Evolutionary conservation across 2,888 invertebrate genomes (phyloP), one percentile per base, ranked within the genome.

Genomic region (Macrophya alboannulata): DNA sequence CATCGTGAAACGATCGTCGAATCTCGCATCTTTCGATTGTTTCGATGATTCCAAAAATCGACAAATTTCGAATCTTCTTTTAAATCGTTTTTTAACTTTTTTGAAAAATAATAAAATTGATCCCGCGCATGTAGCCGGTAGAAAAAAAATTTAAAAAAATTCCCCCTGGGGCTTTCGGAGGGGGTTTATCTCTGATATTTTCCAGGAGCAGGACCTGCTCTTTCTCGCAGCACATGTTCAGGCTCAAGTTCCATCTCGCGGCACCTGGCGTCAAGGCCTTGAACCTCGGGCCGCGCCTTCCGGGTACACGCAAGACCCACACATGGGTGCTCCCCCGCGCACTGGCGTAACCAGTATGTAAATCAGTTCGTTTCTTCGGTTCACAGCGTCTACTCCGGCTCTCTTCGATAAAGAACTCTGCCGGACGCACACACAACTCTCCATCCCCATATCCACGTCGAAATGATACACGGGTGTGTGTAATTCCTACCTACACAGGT

Each of bases 181-280:
- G 77, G 77, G 55, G n/a, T 37, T 77, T 77, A 51, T 77, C 77
- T 77, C n/a, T 77, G 77, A 77, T 77, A 77, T 77, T 77, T 77
- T 37, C 37, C 77, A 77, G 77, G 77, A 77, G 55, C 77, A 88
- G 90, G 90, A 90, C 90, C 91, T 89, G 91, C 89, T 81, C 62
- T n/a, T n/a, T 31, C 40, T 81, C n/a, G 43, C 86, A 86, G 88
- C 89, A 89, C 89, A 88, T 89, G 91, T 90, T 91, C 90, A 87
- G 89, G 88, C 87, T 90, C 88, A 87, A 91, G 89, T 90, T 89
- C 89, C 90, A 88, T 87, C 86, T 87, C 90, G 92, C 92, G 92
- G 91, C 92, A 92, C 92, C 92, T 92, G 91, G 91, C 91, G 92
- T 90, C 87, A 85, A 91, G 91, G 90, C 90, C 91, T 90, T 92